Conservation (phyloP, 35 echinoderm and acorn worm species). For the Holothuria glaberrima region DNA sequence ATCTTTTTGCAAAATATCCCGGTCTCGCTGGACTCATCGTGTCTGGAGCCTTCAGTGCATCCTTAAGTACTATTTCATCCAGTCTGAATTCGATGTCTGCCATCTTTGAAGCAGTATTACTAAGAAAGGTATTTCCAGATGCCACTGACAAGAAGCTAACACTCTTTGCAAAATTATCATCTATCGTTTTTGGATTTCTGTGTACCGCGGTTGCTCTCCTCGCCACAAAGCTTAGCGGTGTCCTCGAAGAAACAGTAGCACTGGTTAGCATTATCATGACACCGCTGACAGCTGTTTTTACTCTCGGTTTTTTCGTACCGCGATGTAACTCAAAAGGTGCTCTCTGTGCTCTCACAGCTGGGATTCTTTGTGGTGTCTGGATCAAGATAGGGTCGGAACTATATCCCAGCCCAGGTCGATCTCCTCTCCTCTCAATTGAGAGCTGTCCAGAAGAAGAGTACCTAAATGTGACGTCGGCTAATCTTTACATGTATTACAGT, state of each 20-base stretch:
- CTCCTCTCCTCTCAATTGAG: constrained; percentile 12
- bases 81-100: constrained; percentile 35
- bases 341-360: neutral
- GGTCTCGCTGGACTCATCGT: constrained; percentile 40
- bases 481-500: neutral
- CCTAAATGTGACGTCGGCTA: neutral
- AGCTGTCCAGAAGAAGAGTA: neutral
- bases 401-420: neutral
- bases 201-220: constrained; percentile 23
- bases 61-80: constrained; percentile 37
- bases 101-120: constrained; percentile 1
- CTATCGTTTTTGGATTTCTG: constrained; percentile 13
- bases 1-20: constrained; percentile 33
- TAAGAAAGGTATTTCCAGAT: neutral
- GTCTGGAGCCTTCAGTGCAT: constrained; percentile 48
- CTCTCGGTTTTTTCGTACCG: constrained; percentile 49
- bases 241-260: constrained; percentile 20
- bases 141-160: constrained; percentile 21
- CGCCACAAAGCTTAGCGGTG: constrained; percentile 45
- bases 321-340: constrained; percentile 36
- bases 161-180: neutral
- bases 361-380: neutral
- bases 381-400: constrained; percentile 54
- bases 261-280: neutral
- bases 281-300: constrained; percentile 25